Evolutionary conservation across 2,888 invertebrate species (phyloP).

Genomic region (Frankliniella fusca): DNA sequence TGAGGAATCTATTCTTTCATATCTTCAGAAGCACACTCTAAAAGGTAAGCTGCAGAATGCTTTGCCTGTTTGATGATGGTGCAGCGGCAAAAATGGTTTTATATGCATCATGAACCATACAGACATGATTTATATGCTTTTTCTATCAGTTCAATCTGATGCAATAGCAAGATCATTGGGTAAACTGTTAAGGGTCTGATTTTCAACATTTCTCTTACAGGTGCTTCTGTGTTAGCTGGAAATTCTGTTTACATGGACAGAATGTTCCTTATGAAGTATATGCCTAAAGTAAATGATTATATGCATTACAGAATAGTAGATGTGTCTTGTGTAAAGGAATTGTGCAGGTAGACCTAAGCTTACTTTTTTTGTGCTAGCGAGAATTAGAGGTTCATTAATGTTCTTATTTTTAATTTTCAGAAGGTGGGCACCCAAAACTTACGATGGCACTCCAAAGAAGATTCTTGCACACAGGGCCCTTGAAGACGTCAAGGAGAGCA

Average conservation of each 20-base stretch:
- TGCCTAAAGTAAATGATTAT: conserved; percentile 73
- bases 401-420: conserved; percentile 42
- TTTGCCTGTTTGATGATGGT: neutral
- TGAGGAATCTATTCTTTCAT: conserved; percentile 66
- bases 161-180: conserved; percentile 15
- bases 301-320: conserved; percentile 91
- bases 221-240: conserved; percentile 74
- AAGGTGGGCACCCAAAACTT: conserved; percentile 69
- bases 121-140: too few relatives aligned
- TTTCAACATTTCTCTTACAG: conserved; percentile 41
- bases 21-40: conserved; percentile 57
- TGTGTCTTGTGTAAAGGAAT: conserved; percentile 84
- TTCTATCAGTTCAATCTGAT: conserved; percentile 5
- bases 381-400: neutral
- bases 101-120: too few relatives aligned
- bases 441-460: conserved; percentile 58
- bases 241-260: conserved; percentile 85
- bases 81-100: neutral
- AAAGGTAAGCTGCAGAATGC: conserved; percentile 37
- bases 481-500: conserved; percentile 83
- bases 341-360: conserved; percentile 49
- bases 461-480: conserved; percentile 65
- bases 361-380: neutral
- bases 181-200: neutral
- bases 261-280: conserved; percentile 72